phyloP scores from a whole-genome alignment of 2,113 vertebrate species.

The Myiozetetes cayanensis region DNA sequence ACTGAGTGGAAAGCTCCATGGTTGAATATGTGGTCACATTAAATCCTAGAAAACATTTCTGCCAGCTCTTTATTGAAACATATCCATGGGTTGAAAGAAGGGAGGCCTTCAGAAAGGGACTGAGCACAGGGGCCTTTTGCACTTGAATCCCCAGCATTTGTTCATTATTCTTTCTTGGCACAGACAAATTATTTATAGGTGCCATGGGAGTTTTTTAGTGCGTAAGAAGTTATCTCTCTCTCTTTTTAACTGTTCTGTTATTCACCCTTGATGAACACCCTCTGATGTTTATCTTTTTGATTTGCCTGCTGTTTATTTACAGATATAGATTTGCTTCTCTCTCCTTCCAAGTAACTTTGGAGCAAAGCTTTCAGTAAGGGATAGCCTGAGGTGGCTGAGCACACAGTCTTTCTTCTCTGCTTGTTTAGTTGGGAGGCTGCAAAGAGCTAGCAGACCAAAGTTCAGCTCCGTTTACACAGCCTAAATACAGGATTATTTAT shows the following conservation, averaged over 20 bases:
- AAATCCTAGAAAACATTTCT: not conserved
- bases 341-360: not conserved
- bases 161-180: not conserved
- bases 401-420: not conserved
- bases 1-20: not conserved
- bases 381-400: not conserved
- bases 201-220: not conserved
- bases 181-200: not conserved
- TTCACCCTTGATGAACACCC: not conserved
- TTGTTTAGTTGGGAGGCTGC: not conserved
- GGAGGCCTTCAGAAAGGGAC: not conserved
- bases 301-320: conserved; percentile 20
- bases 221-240: not conserved
- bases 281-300: not conserved
- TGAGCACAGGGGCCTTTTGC: not conserved
- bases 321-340: conserved; percentile 10
- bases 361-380: not conserved
- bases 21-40: not conserved
- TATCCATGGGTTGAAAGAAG: not conserved
- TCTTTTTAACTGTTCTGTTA: not conserved
- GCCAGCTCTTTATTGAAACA: not conserved
- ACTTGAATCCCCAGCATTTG: not conserved
- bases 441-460: not conserved
- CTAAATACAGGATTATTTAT: not conserved
- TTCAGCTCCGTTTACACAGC: not conserved